phyloP scores from a whole-genome alignment of 2,888 invertebrate genomes.

The Lymantria monacha region DNA sequence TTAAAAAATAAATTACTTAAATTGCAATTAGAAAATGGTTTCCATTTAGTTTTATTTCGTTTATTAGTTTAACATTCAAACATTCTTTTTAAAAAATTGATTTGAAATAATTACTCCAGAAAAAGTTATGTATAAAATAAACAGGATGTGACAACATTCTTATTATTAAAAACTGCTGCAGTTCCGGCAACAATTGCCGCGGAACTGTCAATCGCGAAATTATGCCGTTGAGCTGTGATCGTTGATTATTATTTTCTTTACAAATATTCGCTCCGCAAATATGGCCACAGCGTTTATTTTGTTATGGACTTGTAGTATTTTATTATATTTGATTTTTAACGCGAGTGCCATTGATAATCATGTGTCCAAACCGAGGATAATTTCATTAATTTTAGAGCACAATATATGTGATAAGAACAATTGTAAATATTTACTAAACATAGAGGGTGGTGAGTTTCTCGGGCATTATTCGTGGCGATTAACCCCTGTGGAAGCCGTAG shows the following conservation, averaged over 20 bases:
- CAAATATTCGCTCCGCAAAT: conserved; percentile 43
- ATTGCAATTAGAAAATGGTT: too few relatives aligned
- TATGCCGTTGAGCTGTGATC: conserved; percentile 57
- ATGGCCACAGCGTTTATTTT: conserved; percentile 61
- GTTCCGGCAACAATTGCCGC: conserved; percentile 74
- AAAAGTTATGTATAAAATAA: not conserved
- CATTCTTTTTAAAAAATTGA: too few relatives aligned
- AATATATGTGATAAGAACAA: conserved; percentile 49
- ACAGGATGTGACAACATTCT: conserved; percentile 59
- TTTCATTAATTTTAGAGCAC: conserved; percentile 49
- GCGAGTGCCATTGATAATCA: conserved; percentile 45
- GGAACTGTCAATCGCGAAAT: conserved; percentile 63
- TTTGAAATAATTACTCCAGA: too few relatives aligned
- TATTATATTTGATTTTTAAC: conserved; percentile 54
- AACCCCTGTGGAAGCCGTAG: conserved; percentile 51
- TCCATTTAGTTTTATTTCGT: too few relatives aligned
- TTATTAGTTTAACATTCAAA: too few relatives aligned
- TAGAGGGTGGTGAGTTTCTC: conserved; percentile 64
- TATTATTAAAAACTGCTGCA: conserved; percentile 44
- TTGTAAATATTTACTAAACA: conserved; percentile 76
- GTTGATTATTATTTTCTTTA: conserved; percentile 10
- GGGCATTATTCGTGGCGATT: conserved; percentile 72
- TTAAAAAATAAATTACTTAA: too few relatives aligned
- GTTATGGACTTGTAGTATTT: conserved; percentile 78
- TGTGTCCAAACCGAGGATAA: conserved; percentile 50